Conservation (phyloP, 2,113 vertebrate genomes). For the Gavia stellata region DNA sequence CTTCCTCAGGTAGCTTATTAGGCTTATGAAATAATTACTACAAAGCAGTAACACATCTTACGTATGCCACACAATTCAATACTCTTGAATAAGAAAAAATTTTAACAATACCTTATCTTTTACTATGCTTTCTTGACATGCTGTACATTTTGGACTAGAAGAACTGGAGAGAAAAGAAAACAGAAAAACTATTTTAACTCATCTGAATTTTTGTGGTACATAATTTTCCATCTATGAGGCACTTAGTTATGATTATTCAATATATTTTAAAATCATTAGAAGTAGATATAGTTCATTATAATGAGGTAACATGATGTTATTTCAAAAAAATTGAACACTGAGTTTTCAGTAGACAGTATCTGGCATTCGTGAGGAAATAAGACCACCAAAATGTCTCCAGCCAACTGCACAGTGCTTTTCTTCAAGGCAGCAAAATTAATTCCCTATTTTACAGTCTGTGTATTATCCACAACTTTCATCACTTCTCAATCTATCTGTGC, state of each 20-base stretch:
- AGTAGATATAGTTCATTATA: background rate
- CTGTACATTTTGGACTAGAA: constrained; percentile 74
- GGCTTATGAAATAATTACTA: background rate
- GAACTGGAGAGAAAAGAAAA: constrained; percentile 66
- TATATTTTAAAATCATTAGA: background rate
- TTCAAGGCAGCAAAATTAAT: background rate
- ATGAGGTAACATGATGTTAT: background rate
- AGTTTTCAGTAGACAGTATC: background rate
- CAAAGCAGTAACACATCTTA: background rate
- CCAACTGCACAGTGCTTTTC: background rate
- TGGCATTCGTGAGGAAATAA: background rate
- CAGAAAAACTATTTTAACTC: background rate
- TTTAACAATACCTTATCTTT: constrained; percentile 77
- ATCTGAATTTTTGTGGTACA: background rate
- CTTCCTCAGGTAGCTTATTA: background rate
- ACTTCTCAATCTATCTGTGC: background rate
- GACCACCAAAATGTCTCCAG: background rate
- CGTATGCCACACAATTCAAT: background rate
- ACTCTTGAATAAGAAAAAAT: background rate
- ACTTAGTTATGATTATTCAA: background rate
- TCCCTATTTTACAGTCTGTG: background rate
- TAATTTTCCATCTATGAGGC: background rate
- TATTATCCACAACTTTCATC: background rate
- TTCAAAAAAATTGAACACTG: background rate
- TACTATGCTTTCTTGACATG: constrained; percentile 77